Conservation (phyloP, 2,888 invertebrate genomes). For the Ochropleura leucogaster region DNA sequence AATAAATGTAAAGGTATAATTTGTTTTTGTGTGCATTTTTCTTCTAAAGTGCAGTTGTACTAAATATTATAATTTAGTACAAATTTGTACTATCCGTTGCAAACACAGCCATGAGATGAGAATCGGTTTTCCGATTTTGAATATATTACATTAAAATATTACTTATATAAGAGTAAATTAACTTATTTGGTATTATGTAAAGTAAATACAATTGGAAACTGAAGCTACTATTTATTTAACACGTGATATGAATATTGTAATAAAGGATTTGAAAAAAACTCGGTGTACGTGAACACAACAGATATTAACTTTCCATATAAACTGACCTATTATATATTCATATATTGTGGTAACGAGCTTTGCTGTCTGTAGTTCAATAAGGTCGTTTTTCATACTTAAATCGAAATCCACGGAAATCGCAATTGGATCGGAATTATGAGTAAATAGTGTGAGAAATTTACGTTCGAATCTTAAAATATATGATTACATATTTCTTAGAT, state of each 20-base stretch:
- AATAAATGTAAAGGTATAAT: not conserved
- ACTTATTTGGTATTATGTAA: not conserved
- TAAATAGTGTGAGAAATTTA: not conserved
- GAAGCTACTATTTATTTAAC: not conserved
- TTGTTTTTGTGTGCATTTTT: not conserved
- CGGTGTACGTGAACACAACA: not conserved
- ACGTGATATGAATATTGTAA: not conserved
- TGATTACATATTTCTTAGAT: not conserved
- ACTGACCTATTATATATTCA: not conserved
- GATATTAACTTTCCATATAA: not conserved
- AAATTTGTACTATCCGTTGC: not conserved
- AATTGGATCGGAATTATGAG: not conserved
- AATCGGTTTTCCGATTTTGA: not conserved
- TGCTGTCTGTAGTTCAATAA: not conserved
- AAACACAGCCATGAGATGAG: slow-evolving; percentile 48
- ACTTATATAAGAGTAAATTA: not conserved
- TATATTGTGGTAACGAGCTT: not conserved
- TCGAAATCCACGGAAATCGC: too few species aligned
- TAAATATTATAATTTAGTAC: slow-evolving; percentile 1
- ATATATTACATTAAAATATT: not conserved
- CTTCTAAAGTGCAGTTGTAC: not conserved
- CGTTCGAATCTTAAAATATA: not conserved
- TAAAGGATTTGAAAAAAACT: not conserved
- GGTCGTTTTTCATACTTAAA: not conserved
- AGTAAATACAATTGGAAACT: not conserved